phyloP scores from a whole-genome alignment of 2,888 invertebrate genomes.

The Eugnorisma glareosa region DNA sequence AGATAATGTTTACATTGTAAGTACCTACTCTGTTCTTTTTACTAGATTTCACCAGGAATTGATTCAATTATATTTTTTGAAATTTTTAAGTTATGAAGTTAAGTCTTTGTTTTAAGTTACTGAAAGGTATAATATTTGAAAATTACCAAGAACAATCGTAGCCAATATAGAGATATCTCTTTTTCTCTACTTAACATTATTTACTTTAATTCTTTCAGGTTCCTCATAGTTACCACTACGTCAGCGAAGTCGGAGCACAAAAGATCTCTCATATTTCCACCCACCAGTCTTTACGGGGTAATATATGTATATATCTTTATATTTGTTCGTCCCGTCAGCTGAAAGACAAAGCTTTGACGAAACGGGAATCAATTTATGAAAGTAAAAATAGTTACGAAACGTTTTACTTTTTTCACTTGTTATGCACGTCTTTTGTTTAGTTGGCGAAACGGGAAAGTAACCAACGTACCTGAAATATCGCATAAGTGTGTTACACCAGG shows the following conservation, averaged over 20 bases:
- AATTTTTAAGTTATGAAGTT: neutral
- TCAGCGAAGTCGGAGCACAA: conserved; percentile 78
- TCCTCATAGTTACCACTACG: conserved; percentile 66
- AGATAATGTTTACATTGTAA: conserved; percentile 71
- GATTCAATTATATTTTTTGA: neutral
- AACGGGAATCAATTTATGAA: no score
- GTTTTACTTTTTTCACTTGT: no score
- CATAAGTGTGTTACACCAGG: neutral
- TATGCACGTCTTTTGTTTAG: no score
- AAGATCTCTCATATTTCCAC: conserved; percentile 83
- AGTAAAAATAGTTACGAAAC: no score
- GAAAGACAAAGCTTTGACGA: neutral
- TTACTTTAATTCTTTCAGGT: conserved; percentile 63
- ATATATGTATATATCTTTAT: conserved; percentile 48
- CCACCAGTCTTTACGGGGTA: conserved; percentile 87
- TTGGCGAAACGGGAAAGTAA: no score
- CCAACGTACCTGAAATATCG: no score
- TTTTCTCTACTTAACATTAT: neutral
- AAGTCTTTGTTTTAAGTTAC: neutral
- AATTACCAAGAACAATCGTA: neutral
- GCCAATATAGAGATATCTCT: no score
- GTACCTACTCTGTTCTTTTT: conserved; percentile 62
- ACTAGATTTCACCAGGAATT: no score
- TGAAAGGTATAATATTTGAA: neutral
- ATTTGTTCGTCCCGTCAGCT: neutral